Evolutionary conservation across 2,113 vertebrate species (phyloP).

Genomic region (Motacilla alba): DNA sequence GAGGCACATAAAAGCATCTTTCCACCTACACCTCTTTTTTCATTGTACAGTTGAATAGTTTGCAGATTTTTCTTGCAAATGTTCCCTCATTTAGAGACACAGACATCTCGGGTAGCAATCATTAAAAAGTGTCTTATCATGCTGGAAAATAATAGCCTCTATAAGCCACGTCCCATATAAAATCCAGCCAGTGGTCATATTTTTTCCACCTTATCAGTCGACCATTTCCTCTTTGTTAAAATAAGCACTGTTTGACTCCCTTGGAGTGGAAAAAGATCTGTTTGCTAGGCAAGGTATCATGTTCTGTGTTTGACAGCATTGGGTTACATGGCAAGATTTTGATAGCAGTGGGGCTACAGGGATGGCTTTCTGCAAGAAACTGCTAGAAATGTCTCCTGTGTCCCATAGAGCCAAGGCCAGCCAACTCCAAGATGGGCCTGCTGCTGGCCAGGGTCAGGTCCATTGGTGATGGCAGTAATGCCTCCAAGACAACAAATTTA

Average conservation of each 20-base stretch:
- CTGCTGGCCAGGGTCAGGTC: neutral
- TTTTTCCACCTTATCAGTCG: neutral
- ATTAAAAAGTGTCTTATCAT: neutral
- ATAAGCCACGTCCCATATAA: neutral
- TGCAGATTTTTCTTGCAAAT: neutral
- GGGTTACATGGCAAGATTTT: neutral
- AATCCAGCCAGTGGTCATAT: neutral
- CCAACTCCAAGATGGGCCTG: rapidly evolving
- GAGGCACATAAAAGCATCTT: neutral
- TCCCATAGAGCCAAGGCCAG: neutral
- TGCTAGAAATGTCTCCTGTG: neutral
- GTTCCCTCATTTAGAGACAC: neutral
- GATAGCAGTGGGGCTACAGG: neutral
- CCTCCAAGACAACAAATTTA: neutral
- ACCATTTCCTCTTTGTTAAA: neutral
- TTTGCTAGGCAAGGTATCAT: neutral
- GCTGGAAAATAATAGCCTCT: neutral
- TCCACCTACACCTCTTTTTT: neutral
- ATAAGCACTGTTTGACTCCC: neutral
- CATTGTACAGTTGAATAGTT: neutral
- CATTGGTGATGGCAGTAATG: no score
- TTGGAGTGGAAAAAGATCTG: neutral
- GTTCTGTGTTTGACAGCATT: neutral
- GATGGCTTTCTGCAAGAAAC: neutral
- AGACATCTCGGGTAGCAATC: neutral